phyloP scores from a whole-genome alignment of 1,140 invertebrate genomes.

The Drosophila melanogaster region Release_6_plus_ISO1_MT NT_037436.4:14878001-14878500 shows the following conservation, averaged over 20 bases:
- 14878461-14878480: slow-evolving; percentile 92
- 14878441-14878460: slow-evolving; percentile 90
- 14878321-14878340: slow-evolving; percentile 87
- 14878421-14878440: slow-evolving; percentile 90
- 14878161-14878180: slow-evolving; percentile 91
- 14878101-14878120: slow-evolving; percentile 86
- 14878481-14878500: slow-evolving; percentile 92
- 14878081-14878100: slow-evolving; percentile 89
- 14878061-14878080: neutral
- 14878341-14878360: slow-evolving; percentile 92
- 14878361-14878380: slow-evolving; percentile 93
- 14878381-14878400: slow-evolving; percentile 93
- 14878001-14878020: neutral
- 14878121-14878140: slow-evolving; percentile 88
- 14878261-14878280: slow-evolving; percentile 93
- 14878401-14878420: slow-evolving; percentile 92
- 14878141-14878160: slow-evolving; percentile 88
- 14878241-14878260: slow-evolving; percentile 94
- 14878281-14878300: slow-evolving; percentile 14
- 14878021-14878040: neutral
- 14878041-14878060: neutral
- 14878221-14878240: slow-evolving; percentile 91
- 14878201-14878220: slow-evolving; percentile 88
- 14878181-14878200: slow-evolving; percentile 90
- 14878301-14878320: slow-evolving; percentile 13